Conservation (phyloP, 2,797 vertebrate species). For the Sebastes iracundus region DNA sequence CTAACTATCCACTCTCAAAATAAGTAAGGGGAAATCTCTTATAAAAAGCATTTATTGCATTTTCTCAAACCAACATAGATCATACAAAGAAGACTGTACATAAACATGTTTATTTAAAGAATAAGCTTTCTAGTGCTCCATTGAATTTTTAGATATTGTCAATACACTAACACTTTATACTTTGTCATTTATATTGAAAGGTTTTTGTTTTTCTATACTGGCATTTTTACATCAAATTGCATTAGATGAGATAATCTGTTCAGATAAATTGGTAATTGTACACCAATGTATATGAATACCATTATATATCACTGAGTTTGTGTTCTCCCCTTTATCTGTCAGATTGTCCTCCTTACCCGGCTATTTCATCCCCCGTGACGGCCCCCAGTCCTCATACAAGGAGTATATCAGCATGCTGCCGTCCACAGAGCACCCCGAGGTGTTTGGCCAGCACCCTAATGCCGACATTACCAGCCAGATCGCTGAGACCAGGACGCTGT, state of each 20-base stretch:
- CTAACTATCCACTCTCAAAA: background rate
- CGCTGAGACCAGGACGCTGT: conserved; percentile 85
- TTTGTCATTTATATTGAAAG: background rate
- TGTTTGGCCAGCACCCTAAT: conserved; percentile 91
- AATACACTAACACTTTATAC: background rate
- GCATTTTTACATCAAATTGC: background rate
- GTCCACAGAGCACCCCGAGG: conserved; percentile 85
- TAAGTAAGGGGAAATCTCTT: background rate
- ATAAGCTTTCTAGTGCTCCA: background rate
- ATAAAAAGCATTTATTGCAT: background rate
- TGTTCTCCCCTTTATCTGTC: conserved; percentile 2
- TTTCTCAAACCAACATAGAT: background rate
- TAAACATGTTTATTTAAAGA: background rate
- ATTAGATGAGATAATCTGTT: background rate
- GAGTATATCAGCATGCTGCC: conserved; percentile 85
- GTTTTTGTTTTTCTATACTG: background rate
- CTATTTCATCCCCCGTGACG: conserved; percentile 88
- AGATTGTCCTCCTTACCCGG: conserved; percentile 84
- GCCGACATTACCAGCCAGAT: conserved; percentile 91
- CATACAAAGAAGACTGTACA: background rate
- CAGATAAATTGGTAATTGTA: background rate
- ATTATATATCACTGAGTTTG: background rate
- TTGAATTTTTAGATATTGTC: background rate
- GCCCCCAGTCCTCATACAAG: conserved; percentile 80
- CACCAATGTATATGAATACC: background rate